Evolutionary conservation across 2,113 vertebrate species (phyloP), one percentile per base, ranked within the genome.

Genomic region (Zosterops hypoxanthus): DNA sequence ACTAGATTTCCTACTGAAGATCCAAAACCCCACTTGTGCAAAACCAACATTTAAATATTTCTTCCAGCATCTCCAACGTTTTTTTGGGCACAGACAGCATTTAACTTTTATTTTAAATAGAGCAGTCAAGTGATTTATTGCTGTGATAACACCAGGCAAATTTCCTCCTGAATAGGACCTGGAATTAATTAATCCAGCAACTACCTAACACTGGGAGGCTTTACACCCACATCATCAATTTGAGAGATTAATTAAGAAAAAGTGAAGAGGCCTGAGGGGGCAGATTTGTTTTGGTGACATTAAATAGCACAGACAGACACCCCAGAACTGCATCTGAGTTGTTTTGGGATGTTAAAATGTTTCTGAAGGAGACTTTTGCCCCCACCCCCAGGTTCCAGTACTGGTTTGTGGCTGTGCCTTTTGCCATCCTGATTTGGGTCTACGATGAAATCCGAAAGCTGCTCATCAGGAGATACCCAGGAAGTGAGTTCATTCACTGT

Each of bases 391-490:
- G 98, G 97, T 63, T 94, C 80, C 98, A 98, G 92, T 98, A 98
- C 16, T 98, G 98, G 98, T 98, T 98, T 82, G 97, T 98, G 82
- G 94, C 98, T 66, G 56, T 97, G 1, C 98, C 98, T 1, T 97
- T 96, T 13, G 98, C 97, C 63, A 56, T 98, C 89, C 82, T 98
- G 83, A 98, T 98, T n/a, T 98, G 98, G 97, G 97, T 98, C 9
- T 98, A 98, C 0, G 98, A 98, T 10, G 98, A 98, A 94, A 65
- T 97, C 29, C 96, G 98, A n/a, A 98, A 98, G 82, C 90, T 98
- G 65, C 46, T 98, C n/a, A 98, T 98, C 96, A 97, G 98, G 44
- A 97, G 88, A 29, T 97, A 98, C 82, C 98, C 98, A 76, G 98
- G 97, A 96, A 98, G 98, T 98, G 94, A 98, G 98, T 98, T 82